Percentiles rank a stretch among this genome's conserved stretches.
These are phyloP conservation scores for Lottia gigantea DNA, from an alignment of 2,888 invertebrate genomes.

Conservation along the genomic window DNA sequence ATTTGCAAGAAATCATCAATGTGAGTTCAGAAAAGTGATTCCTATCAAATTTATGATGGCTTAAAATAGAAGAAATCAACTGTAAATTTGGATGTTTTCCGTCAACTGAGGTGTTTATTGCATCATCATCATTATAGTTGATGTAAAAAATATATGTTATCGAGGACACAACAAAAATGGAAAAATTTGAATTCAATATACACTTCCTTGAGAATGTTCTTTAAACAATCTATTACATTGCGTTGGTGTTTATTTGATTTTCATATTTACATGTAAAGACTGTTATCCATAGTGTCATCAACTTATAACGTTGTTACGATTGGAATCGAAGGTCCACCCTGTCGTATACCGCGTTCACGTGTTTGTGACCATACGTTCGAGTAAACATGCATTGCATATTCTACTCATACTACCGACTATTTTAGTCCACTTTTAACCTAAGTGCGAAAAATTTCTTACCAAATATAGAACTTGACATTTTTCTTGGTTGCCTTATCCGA, in stretches of 20 bases:
- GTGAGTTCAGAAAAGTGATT: too few species aligned
- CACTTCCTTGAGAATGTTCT: too few species aligned
- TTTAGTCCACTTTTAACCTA: neutral
- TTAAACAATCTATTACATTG: neutral
- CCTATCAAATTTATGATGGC: too few species aligned
- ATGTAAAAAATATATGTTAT: too few species aligned
- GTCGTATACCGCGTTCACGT: neutral
- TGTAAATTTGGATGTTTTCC: too few species aligned
- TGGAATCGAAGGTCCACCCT: constrained; percentile 3
- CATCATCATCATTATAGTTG: too few species aligned
- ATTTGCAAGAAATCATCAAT: too few species aligned
- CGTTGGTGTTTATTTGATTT: constrained; percentile 7
- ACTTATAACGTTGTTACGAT: neutral
- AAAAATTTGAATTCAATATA: too few species aligned
- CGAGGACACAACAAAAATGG: too few species aligned
- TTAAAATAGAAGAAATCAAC: too few species aligned
- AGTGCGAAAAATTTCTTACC: neutral
- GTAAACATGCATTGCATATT: constrained; percentile 9
- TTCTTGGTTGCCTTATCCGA: neutral
- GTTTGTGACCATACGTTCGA: neutral
- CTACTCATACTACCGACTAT: neutral
- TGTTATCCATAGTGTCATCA: constrained; percentile 3
- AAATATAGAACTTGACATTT: constrained; percentile 2
- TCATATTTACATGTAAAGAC: neutral
- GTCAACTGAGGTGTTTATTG: too few species aligned